A percentile compares a stretch with the other conserved stretches of the same genome.
These are phyloP conservation scores for Torymus tubicola DNA, from an alignment of 2,888 invertebrate genomes.

Conservation along the genomic window DNA sequence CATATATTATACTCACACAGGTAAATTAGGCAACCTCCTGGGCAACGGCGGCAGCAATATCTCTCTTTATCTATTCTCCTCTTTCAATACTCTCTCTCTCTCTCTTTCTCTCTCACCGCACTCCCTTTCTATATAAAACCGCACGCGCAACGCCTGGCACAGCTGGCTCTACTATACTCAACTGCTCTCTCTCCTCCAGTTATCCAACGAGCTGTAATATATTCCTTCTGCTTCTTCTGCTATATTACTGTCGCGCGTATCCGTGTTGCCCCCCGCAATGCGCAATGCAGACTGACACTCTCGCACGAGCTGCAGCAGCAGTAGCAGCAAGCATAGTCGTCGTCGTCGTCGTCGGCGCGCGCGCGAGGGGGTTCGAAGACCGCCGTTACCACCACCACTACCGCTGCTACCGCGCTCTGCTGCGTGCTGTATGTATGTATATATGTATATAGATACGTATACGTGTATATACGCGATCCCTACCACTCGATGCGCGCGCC, in stretches of 20 bases:
- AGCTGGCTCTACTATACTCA: conserved; percentile 62
- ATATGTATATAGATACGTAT: too few species aligned
- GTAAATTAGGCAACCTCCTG: conserved; percentile 40
- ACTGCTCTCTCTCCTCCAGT: background rate
- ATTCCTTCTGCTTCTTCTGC: too few species aligned
- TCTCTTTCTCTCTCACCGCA: conserved; percentile 25
- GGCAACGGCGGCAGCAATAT: conserved; percentile 61
- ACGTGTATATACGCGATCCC: too few species aligned
- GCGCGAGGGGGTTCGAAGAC: conserved; percentile 68
- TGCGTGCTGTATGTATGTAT: too few species aligned
- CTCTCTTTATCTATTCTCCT: too few species aligned
- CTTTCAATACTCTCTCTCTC: background rate
- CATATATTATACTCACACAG: conserved; percentile 5
- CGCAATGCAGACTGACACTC: conserved; percentile 72
- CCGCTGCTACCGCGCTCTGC: too few species aligned
- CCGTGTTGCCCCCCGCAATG: conserved; percentile 69
- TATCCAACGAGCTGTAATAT: too few species aligned
- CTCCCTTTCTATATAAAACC: too few species aligned
- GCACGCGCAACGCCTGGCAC: conserved; percentile 39
- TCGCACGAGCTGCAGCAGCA: background rate
- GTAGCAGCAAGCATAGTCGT: conserved; percentile 1
- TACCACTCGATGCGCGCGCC: too few species aligned
- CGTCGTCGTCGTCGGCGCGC: background rate
- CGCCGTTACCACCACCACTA: conserved; percentile 47
- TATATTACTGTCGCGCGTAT: background rate